These are phyloP conservation scores for Nesogale talazaci DNA, from an alignment of 2,113 vertebrate genomes.

Conservation along the genomic window DNA sequence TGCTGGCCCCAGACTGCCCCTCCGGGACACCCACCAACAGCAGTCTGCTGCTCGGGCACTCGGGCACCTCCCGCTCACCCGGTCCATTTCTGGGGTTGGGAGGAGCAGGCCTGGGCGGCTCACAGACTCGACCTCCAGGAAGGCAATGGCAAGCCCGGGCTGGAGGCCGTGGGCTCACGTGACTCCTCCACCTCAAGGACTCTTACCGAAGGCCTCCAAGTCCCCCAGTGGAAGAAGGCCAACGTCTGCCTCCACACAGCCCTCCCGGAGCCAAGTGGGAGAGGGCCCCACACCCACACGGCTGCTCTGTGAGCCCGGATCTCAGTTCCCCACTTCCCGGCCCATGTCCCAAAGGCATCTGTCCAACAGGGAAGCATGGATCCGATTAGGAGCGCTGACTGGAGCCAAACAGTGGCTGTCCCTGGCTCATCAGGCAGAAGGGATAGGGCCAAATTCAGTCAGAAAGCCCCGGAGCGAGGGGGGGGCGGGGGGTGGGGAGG, in stretches of 20 bases:
- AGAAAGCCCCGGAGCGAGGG: conserved; percentile 47
- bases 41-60: no score
- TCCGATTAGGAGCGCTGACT: conserved; percentile 21
- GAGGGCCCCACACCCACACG: neutral
- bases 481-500: no score
- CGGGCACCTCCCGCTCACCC: no score
- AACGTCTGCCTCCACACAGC: neutral
- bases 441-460: neutral
- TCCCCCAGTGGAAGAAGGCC: conserved; percentile 13
- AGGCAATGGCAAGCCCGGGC: conserved; percentile 59
- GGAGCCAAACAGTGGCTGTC: conserved; percentile 62
- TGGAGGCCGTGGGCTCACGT: conserved; percentile 50
- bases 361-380: conserved; percentile 45
- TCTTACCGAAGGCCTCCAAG: neutral
- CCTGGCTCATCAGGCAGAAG: neutral
- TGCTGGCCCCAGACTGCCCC: no score
- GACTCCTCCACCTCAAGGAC: neutral
- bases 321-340: neutral
- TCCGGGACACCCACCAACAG: neutral
- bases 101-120: conserved; percentile 44
- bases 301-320: neutral
- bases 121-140: conserved; percentile 19
- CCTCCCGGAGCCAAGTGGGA: rapidly evolving
- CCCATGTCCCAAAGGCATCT: conserved; percentile 40
- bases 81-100: no score